Base-by-base conservation (phyloP, 2,888 invertebrate species). In the Rosalia funebris region DNA sequence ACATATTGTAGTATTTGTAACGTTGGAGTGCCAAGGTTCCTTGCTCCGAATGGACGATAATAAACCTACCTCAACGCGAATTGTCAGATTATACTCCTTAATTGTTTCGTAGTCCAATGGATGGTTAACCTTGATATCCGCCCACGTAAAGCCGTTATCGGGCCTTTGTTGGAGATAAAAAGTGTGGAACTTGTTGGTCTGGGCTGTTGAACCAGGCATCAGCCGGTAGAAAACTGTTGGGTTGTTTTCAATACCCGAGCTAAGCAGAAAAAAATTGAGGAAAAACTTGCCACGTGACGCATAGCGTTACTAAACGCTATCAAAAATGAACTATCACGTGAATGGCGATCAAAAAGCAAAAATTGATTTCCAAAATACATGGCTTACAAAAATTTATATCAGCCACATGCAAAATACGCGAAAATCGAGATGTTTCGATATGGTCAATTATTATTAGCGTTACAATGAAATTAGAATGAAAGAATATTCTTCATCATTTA, bases 211-310 rank as follows among this genome's bases (percentile, higher is more conserved):
- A 67, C 96, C 96, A 67, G 95, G 95, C 92, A 96, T 96, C 79
- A 96, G 84, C 64, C 93, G 92, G 84, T 96, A 96, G 86, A 94
- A 96, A 73, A 96, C 96, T 73, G 95, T 95, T 60, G 96, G 96
- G 83, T 95, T 96, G 83, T 94, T 94, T 82, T 95, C 95, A 82
- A 96, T 96, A 71, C 96, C 96, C 81, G 96, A 96, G 86, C 96
- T 95, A 88, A 65, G 73, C 47, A 62, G 61, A 60, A 70, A 70
- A 67, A 62, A 62, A 61, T 57, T 42, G 57, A 57, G 62, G 60
- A 59, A 52, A 58, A 65, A 39, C 47, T 42, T 53, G 45, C 37
- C 44, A 20, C 34, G 53, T 31, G 34, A 44, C 14, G 25, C 31
- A 31, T 36, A 45, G 45, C 55, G 55, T 36, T 63, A 59, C 63